Conservation (phyloP, 2,797 vertebrate species). For the Kryptolebias ocellatus region DNA sequence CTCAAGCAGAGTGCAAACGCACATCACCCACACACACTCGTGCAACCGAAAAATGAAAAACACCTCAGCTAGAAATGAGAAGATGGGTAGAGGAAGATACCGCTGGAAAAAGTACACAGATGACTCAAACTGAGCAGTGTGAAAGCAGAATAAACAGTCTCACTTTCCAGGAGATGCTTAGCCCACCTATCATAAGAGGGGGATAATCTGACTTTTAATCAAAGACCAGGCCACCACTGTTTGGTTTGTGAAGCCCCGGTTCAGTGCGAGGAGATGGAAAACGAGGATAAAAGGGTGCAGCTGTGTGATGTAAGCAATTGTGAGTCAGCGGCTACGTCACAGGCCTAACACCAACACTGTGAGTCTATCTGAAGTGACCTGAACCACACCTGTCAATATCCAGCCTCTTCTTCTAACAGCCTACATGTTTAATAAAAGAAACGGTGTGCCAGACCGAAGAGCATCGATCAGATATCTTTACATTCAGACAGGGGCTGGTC, state of each 20-base stretch:
- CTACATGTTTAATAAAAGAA: conserved; percentile 39
- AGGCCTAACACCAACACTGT: conserved; percentile 23
- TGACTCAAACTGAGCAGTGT: conserved; percentile 23
- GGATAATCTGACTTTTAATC: conserved; percentile 68
- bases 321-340: conserved; percentile 57
- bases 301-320: conserved; percentile 38
- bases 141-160: conserved; percentile 42
- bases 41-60: conserved; percentile 27
- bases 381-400: conserved; percentile 41
- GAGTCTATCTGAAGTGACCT: conserved; percentile 40
- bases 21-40: conserved; percentile 52
- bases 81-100: conserved; percentile 19
- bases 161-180: conserved; percentile 48
- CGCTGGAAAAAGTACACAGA: conserved; percentile 1
- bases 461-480: conserved; percentile 64
- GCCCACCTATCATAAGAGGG: conserved; percentile 39
- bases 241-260: conserved; percentile 45
- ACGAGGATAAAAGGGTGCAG: conserved; percentile 30
- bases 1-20: conserved; percentile 41
- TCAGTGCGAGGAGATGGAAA: conserved; percentile 40
- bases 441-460: conserved; percentile 48
- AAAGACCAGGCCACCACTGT: conserved; percentile 47
- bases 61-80: conserved; percentile 34
- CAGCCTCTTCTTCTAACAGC: conserved; percentile 26
- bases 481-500: conserved; percentile 20